Conservation (phyloP, 2,888 invertebrate species). For the Pachycephus smyrnensis region DNA sequence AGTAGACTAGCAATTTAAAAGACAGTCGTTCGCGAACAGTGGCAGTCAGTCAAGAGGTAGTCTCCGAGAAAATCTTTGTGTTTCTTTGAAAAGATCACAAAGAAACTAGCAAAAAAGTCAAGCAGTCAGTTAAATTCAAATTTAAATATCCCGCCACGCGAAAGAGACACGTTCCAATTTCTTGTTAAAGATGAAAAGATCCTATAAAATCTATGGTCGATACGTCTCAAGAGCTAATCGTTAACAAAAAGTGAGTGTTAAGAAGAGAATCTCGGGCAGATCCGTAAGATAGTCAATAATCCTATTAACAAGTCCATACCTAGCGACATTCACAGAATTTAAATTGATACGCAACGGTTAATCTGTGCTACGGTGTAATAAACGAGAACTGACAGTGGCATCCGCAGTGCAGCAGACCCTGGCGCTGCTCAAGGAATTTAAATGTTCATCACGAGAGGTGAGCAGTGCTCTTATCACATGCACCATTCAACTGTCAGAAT, state of each 20-base stretch:
- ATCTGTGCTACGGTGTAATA: background rate
- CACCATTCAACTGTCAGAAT: background rate
- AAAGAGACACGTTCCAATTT: background rate
- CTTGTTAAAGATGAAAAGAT: background rate
- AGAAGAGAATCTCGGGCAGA: too few species aligned
- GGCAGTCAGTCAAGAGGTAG: conserved; percentile 13
- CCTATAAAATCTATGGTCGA: background rate
- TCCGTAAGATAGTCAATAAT: background rate
- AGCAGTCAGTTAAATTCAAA: background rate
- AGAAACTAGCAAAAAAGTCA: background rate
- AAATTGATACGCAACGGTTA: background rate
- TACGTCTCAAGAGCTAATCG: too few species aligned
- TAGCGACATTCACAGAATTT: background rate
- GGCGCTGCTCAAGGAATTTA: conserved; percentile 41
- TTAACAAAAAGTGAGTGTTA: too few species aligned
- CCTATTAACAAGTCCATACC: background rate
- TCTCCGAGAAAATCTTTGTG: background rate
- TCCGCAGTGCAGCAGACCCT: conserved; percentile 25
- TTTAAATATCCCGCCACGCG: background rate
- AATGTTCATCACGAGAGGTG: conserved; percentile 46
- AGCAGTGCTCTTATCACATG: conserved; percentile 9
- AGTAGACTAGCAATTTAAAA: conserved; percentile 45
- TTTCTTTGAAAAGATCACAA: background rate
- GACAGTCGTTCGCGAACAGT: conserved; percentile 33
- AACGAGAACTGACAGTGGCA: background rate